Conservation (phyloP, 2,113 vertebrate species). For the Lasiurus cinereus region DNA sequence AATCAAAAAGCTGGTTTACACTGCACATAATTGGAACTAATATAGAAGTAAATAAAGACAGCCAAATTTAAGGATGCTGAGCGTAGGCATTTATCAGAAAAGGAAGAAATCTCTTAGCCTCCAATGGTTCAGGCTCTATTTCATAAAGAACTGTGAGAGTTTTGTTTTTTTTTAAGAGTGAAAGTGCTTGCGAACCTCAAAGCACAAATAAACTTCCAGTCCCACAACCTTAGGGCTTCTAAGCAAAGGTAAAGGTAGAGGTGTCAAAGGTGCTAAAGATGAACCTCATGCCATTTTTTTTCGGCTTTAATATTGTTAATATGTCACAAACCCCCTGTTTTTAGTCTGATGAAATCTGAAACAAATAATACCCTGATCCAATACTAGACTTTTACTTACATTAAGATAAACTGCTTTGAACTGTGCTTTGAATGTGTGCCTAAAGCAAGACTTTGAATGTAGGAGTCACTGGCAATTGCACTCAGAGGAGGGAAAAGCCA, state of each 20-base stretch:
- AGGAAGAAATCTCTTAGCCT: conserved; percentile 75
- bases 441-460: conserved; percentile 81
- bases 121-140: conserved; percentile 77
- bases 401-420: conserved; percentile 87
- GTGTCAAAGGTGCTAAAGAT: conserved; percentile 72
- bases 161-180: conserved; percentile 30
- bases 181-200: conserved; percentile 74
- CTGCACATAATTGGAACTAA: conserved; percentile 86
- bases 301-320: conserved; percentile 76
- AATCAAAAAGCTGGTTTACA: conserved; percentile 88
- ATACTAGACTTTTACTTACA: conserved; percentile 84
- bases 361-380: conserved; percentile 83
- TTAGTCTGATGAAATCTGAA: conserved; percentile 81
- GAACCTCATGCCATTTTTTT: conserved; percentile 45
- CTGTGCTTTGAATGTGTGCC: conserved; percentile 81
- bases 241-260: conserved; percentile 77
- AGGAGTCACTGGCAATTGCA: conserved; percentile 58
- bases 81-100: conserved; percentile 74
- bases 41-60: conserved; percentile 86
- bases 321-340: conserved; percentile 57
- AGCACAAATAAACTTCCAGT: conserved; percentile 78
- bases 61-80: conserved; percentile 86
- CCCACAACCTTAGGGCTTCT: conserved; percentile 15
- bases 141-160: conserved; percentile 72
- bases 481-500: conserved; percentile 75